Percentiles rank a stretch among this genome's conserved stretches.
Conservation (phyloP, 2,888 invertebrate species). For the Pseudeuparius sepicola region DNA sequence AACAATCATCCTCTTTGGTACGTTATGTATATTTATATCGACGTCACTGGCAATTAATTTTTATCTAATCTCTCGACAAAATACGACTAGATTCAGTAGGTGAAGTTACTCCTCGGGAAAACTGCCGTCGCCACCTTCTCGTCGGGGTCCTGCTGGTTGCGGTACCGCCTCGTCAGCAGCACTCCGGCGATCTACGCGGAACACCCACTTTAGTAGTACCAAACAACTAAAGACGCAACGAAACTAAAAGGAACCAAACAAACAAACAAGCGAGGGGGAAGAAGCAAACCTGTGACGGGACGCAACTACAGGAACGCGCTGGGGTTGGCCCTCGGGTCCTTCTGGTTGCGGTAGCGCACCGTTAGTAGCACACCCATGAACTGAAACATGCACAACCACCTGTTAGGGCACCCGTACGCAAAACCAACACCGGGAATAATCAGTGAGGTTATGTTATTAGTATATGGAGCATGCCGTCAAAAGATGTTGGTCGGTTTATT, state of each 20-base stretch:
- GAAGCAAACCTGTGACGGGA: constrained; percentile 28
- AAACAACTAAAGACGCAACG: constrained; percentile 6
- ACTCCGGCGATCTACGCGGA: constrained; percentile 65
- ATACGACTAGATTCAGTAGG: too few relatives aligned
- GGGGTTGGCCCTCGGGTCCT: constrained; percentile 94
- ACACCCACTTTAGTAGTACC: too few relatives aligned
- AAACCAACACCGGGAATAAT: too few relatives aligned
- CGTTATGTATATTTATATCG: too few relatives aligned
- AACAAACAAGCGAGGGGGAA: constrained; percentile 9
- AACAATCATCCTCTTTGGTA: too few relatives aligned
- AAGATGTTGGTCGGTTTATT: too few relatives aligned
- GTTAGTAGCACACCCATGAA: constrained; percentile 96
- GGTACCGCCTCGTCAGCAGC: constrained; percentile 67
- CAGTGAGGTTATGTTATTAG: too few relatives aligned
- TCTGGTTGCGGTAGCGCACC: constrained; percentile 95
- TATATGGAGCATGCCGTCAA: too few relatives aligned
- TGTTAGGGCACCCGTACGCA: too few relatives aligned
- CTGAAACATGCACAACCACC: constrained; percentile 61
- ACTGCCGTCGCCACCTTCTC: constrained; percentile 64
- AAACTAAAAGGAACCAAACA: constrained; percentile 11
- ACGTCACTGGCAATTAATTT: too few relatives aligned
- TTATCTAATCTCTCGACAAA: too few relatives aligned
- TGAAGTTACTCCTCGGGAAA: constrained; percentile 48
- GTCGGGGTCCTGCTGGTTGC: constrained; percentile 69
- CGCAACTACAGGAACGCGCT: constrained; percentile 88